phyloP scores from a whole-genome alignment of 2,888 invertebrate genomes.

The Lasioglossum leucozonium region DNA sequence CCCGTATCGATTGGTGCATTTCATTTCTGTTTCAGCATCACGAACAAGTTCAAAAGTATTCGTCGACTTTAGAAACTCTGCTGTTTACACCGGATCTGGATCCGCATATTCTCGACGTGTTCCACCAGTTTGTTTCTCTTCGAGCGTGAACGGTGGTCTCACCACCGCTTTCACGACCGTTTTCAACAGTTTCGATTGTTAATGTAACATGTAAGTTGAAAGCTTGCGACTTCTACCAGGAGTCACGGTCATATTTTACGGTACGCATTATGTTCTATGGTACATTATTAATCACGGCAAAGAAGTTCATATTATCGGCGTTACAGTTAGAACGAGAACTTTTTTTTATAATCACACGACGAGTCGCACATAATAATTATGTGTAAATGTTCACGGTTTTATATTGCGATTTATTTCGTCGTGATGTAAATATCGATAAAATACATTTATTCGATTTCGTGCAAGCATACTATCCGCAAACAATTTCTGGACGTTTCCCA shows the following conservation, averaged over 20 bases:
- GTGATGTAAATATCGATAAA: slow-evolving; percentile 47
- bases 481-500: not conserved
- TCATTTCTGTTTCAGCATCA: slow-evolving; percentile 91
- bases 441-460: slow-evolving; percentile 35
- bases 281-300: not conserved
- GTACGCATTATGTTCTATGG: not conserved
- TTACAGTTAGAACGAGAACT: slow-evolving; percentile 15
- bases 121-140: slow-evolving; percentile 98
- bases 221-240: not conserved
- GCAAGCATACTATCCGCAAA: not conserved
- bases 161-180: not conserved
- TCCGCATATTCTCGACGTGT: slow-evolving; percentile 97
- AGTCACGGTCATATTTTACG: not conserved
- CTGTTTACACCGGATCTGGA: slow-evolving; percentile 98
- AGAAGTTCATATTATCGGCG: not conserved
- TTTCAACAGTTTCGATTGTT: slow-evolving; percentile 16
- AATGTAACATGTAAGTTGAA: not conserved
- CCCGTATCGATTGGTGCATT: not conserved
- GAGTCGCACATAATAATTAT: slow-evolving; percentile 22
- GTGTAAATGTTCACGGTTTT: slow-evolving; percentile 36
- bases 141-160: slow-evolving; percentile 86
- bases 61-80: slow-evolving; percentile 96
- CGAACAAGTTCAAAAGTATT: slow-evolving; percentile 98
- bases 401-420: slow-evolving; percentile 15
- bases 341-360: slow-evolving; percentile 13